A percentile compares a stretch with the other conserved stretches of the same genome.
Evolutionary conservation across 2,797 vertebrate species (phyloP).

Genomic region (Megaceryle alcyon): DNA sequence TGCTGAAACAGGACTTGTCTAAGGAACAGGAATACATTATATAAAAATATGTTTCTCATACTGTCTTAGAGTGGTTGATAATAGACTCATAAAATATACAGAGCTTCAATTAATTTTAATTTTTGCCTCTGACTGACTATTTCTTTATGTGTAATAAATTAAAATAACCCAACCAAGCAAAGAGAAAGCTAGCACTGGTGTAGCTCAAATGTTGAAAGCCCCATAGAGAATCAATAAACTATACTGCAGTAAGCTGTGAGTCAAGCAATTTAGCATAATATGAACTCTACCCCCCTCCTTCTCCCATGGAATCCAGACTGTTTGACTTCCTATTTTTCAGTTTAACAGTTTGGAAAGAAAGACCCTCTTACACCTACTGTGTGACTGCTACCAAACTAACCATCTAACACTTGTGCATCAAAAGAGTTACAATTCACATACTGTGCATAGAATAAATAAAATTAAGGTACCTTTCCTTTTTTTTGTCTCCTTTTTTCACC

Average conservation of each 20-base stretch:
- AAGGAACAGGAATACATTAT: background rate
- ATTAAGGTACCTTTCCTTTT: constrained; percentile 89
- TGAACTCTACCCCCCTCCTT: background rate
- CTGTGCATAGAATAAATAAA: background rate
- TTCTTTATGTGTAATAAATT: background rate
- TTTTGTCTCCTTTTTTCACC: constrained; percentile 95
- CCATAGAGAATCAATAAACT: background rate
- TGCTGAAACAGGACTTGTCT: constrained; percentile 89
- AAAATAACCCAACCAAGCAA: no score
- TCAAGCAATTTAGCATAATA: background rate
- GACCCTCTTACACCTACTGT: background rate
- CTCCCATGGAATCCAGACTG: background rate
- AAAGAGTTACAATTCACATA: background rate
- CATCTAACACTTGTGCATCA: background rate
- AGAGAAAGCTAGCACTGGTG: background rate
- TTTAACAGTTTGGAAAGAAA: background rate
- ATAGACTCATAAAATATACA: background rate
- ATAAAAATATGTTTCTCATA: background rate
- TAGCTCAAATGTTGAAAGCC: background rate
- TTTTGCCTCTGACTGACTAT: background rate
- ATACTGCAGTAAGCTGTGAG: background rate
- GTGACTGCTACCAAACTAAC: background rate
- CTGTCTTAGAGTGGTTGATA: background rate
- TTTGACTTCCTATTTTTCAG: background rate
- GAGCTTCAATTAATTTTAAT: background rate